Conservation (phyloP, 2,113 vertebrate species). For the Phrynosoma blainvillii region DNA sequence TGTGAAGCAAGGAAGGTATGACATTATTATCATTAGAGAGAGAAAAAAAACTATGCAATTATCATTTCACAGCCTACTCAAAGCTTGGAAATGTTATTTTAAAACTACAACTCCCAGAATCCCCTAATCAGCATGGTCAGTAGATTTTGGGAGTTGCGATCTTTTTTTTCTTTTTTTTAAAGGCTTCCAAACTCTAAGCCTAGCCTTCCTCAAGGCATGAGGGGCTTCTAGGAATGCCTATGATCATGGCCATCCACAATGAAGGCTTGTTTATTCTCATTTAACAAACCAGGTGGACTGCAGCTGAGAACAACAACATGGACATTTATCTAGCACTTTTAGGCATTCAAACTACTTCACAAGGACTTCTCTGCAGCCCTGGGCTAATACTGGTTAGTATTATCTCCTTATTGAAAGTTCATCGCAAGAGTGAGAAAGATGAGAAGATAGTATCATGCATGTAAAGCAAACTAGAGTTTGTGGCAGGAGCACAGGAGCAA, state of each 20-base stretch:
- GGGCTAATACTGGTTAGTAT: neutral
- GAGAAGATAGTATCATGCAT: neutral
- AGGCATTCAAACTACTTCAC: neutral
- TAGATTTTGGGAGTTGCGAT: no score
- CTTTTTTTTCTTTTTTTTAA: no score
- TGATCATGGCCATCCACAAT: neutral
- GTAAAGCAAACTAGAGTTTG: neutral
- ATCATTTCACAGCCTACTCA: neutral
- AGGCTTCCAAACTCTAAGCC: no score
- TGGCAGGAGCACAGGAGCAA: neutral
- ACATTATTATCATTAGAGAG: neutral
- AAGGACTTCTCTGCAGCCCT: neutral
- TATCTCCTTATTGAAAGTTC: neutral
- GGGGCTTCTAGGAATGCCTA: no score
- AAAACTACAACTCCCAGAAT: no score
- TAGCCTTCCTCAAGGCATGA: no score
- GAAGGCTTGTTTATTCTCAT: neutral
- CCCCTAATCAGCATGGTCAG: no score
- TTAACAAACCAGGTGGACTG: neutral
- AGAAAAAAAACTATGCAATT: neutral
- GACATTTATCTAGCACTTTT: neutral
- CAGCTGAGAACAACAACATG: neutral
- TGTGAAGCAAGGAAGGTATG: neutral
- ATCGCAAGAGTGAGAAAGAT: no score
- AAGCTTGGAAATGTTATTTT: no score